Evolutionary conservation across 92 coral and sea anemone genomes (phyloP).

Genomic region (Virgularia gustaviana): DNA sequence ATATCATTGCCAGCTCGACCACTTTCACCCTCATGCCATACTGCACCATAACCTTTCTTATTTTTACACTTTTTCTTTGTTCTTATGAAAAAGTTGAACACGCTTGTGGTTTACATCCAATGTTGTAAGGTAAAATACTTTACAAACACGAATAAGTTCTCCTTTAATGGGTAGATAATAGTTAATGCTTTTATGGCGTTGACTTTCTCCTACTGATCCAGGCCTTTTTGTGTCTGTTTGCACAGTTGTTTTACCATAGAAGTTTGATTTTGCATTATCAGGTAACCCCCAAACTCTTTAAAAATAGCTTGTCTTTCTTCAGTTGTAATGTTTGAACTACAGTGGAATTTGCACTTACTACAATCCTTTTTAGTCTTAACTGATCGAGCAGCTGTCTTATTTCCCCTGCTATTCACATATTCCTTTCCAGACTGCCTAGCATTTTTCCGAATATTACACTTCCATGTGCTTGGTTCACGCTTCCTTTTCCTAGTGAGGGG

Average conservation of each 20-base stretch:
- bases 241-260: conserved; percentile 6
- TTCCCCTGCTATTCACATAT: neutral
- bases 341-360: neutral
- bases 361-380: neutral
- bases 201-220: no score
- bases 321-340: neutral
- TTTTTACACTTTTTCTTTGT: no score
- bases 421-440: neutral
- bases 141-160: conserved; percentile 16
- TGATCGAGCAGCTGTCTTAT: neutral
- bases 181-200: no score
- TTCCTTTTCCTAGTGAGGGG: neutral
- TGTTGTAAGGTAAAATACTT: no score
- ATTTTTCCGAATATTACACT: neutral
- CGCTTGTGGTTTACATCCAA: no score
- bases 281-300: conserved; percentile 15
- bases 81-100: no score
- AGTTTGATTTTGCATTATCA: conserved; percentile 14
- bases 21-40: conserved; percentile 13
- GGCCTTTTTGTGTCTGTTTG: neutral
- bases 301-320: no score
- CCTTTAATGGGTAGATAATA: conserved; percentile 11
- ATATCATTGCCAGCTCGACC: conserved; percentile 9
- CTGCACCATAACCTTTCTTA: conserved; percentile 12
- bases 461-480: neutral